Base-by-base conservation (phyloP, 23 tunicate genomes). In the Diplosoma virens region DNA sequence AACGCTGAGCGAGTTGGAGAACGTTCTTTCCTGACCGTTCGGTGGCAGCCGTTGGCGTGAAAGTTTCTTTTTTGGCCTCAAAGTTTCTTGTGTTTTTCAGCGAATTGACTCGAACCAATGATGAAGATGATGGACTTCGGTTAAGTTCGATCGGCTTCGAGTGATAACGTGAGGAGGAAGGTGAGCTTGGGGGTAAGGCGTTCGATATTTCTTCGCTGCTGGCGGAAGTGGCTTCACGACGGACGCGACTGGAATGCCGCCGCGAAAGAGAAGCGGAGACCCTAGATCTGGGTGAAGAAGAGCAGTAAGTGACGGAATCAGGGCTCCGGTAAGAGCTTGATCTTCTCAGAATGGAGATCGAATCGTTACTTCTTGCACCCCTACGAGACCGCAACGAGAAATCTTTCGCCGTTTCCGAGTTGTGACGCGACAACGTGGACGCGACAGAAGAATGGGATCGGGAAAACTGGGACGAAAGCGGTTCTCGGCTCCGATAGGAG, bases 191-290 rank as follows among this genome's bases (percentile, higher is more conserved):
- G n/a, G n/a, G n/a, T n/a, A n/a, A n/a, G n/a, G n/a, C n/a, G n/a
- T n/a, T n/a, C n/a, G n/a, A n/a, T n/a, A n/a, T n/a, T n/a, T n/a
- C n/a, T n/a, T n/a, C n/a, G n/a, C n/a, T n/a, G n/a, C n/a, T n/a
- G n/a, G 61, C 35, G 34, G 78, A 72, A 18, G 65, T 58, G 3
- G 78, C 61, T 72, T 72, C 48, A n/a, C n/a, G n/a, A n/a, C n/a
- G n/a, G 5, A 11, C 23, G 17, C 69, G 34, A 29, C 69, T 61
- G 7, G 69, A 61, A 61, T 27, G 17, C 6, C 69, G 34, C 30
- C 69, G 17, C 11, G 50, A 41, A 26, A 61, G 35, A 61, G 35
- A 27, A 29, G 35, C 7, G 6, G 69, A 26, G 9, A 4, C 34
- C 7, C 35, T 4, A 27, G 69, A 5, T 4, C 35, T 5, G 30